Conservation (phyloP, 1,140 invertebrate genomes). For the Metaphire vulgaris region DNA sequence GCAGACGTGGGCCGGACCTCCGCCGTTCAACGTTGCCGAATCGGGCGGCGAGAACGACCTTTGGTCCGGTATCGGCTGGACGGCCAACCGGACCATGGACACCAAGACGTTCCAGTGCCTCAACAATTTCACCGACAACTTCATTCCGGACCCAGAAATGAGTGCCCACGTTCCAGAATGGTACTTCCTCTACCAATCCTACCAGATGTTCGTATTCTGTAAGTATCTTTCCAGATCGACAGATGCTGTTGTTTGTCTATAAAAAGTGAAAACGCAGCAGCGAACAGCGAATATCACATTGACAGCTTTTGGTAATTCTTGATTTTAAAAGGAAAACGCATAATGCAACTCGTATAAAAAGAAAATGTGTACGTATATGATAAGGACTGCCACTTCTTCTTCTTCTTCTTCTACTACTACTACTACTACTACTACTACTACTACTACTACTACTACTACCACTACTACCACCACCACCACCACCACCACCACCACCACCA, state of each 20-base stretch:
- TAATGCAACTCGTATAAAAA: too few relatives aligned
- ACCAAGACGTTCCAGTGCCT: neutral
- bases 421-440: constrained; percentile 3
- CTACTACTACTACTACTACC: constrained; percentile 1
- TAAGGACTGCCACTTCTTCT: neutral
- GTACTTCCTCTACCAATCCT: neutral
- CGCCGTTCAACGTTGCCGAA: neutral
- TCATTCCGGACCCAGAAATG: neutral
- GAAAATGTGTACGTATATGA: too few relatives aligned
- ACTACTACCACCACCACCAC: neutral
- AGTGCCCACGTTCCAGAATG: neutral
- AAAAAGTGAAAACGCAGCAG: too few relatives aligned
- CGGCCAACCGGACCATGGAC: neutral
- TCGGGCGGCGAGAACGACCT: neutral
- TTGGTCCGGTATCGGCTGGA: neutral
- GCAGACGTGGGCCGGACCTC: neutral
- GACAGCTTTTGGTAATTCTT: too few relatives aligned
- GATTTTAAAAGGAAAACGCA: too few relatives aligned
- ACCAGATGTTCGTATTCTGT: neutral
- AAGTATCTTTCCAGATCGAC: too few relatives aligned
- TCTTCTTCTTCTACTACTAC: neutral
- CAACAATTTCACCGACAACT: neutral
- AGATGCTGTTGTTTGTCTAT: too few relatives aligned
- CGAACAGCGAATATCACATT: too few relatives aligned
- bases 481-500: constrained; percentile 1